Evolutionary conservation across 2,797 vertebrate species (phyloP), one percentile per base, ranked within the genome.

Genomic region (Fratercula arctica): DNA sequence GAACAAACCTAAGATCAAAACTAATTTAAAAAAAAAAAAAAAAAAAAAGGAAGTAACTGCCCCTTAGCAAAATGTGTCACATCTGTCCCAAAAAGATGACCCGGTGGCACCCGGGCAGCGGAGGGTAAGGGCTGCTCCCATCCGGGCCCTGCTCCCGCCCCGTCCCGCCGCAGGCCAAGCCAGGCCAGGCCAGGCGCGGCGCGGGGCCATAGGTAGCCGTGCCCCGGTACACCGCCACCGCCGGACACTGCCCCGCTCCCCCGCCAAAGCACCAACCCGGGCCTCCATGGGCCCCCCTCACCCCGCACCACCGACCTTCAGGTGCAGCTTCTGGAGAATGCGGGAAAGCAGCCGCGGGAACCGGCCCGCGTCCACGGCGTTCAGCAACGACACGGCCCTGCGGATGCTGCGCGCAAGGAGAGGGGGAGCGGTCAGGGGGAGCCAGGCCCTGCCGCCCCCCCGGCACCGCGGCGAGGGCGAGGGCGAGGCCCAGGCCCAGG

Each of bases 261-360:
- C 8, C 20, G 26, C 39, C 73, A 6, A 12, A 18, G 21, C 28
- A 11, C 33, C 31, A 6, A 8, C 11, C 31, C 31, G 12, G 54
- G 17, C 12, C 25, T 14, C 68, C 1, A 46, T 20, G 7, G 8
- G 6, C 7, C 23, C 11, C 43, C 51, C 8, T 66, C 50, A 15
- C 31, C 6, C n/a, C 24, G 43, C 54, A 74, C 59, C 43, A 84
- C 95, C 73, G 96, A 99, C 99, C 99, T 99, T 99, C 67, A 99
- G 95, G 95, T 99, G 99, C 94, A 99, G 98, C 97, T 98, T 99
- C 93, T 99, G 99, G 80, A 99, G 98, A 79, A 99, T 99, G 41
- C 99, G 98, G 21, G 98, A 98, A 50, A 99, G 99, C 29, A 99
- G 97, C 54, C 99, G 98, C 84, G 99, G 98, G 95, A 99, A 99